These are phyloP conservation scores for Notarius lentiginosus DNA, from an alignment of 2,113 vertebrate genomes.

Conservation along the genomic window DNA sequence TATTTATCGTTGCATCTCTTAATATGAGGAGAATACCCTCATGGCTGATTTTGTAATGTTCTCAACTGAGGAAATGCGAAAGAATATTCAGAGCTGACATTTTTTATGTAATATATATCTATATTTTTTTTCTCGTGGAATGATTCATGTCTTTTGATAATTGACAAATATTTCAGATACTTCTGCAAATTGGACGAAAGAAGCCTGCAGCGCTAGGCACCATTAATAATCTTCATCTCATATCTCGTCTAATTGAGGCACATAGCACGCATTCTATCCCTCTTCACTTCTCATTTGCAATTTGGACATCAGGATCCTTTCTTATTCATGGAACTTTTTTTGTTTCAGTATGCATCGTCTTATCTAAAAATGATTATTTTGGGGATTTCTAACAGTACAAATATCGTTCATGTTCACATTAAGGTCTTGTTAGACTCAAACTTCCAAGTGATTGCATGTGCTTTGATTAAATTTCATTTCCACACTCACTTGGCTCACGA, in stretches of 20 bases:
- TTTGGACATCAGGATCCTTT: slow-evolving; percentile 6
- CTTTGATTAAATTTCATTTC: not conserved
- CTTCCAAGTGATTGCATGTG: not conserved
- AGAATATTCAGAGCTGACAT: slow-evolving; percentile 23
- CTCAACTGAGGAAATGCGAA: not conserved
- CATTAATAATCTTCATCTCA: slow-evolving; percentile 20
- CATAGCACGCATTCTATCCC: slow-evolving; percentile 36
- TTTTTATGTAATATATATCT: not conserved
- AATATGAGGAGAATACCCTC: not conserved
- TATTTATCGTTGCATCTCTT: slow-evolving; percentile 12
- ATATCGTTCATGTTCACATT: not conserved
- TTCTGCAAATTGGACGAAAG: slow-evolving; percentile 36
- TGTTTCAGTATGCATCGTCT: too few relatives aligned
- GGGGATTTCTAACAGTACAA: not conserved
- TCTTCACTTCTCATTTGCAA: slow-evolving; percentile 26
- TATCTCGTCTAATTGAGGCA: slow-evolving; percentile 21
- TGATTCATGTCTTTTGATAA: slow-evolving; percentile 41
- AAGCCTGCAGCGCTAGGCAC: slow-evolving; percentile 12
- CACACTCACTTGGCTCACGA: not conserved
- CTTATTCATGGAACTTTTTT: not conserved
- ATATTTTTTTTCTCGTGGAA: slow-evolving; percentile 10
- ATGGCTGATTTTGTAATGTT: slow-evolving; percentile 26
- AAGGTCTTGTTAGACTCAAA: not conserved
- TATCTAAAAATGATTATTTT: not conserved
- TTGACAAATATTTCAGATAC: slow-evolving; percentile 47